Base-by-base conservation (phyloP, 2,113 vertebrate species). In the Tychaedon coryphoeus region DNA sequence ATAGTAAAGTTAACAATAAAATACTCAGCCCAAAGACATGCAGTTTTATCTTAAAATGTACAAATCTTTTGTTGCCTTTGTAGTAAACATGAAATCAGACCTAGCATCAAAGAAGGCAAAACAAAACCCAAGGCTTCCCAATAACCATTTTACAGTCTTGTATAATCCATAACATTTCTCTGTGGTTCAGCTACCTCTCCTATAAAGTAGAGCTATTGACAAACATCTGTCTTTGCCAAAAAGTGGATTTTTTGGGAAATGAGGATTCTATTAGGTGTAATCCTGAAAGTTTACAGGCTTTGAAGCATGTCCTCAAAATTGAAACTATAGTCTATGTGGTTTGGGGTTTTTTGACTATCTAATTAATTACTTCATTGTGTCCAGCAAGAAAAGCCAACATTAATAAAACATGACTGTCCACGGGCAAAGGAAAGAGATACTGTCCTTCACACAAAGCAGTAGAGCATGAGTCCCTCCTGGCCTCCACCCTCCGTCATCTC, bases 311-410 rank as follows among this genome's bases (percentile, higher is more conserved):
- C 28, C 17, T 90, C 42, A 85, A 54, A 76, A 61, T 2, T 53
- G 8, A 61, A 34, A 57, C 22, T 29, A 18, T 16, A 31, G 14
- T 42, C 6, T 4, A 2, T 22, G 19, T 8, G 8, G 4, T 10
- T 19, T 4, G 6, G 6, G 3, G 1, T 5, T 40, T 40, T 54
- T 54, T 76, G 5, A 28, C 15, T 3, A 0, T 31, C 36, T 77
- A 56, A 53, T 53, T 45, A 51, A 47, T 77, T 4, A 14, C 25
- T 70, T 65, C 14, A 38, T 47, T 81, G 9, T 58, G 40, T 22
- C 15, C n/a, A 56, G 33, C 0, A 0, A 72, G 54, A 51, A 84
- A 72, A 76, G 6, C 6, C 61, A 78, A 56, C 2, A 0, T 73
- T 72, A 47, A 31, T 43, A 51, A 72, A 64, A 45, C 0, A 1